Base-by-base conservation (phyloP, 2,888 invertebrate genomes). In the Eupeodes luniger region DNA sequence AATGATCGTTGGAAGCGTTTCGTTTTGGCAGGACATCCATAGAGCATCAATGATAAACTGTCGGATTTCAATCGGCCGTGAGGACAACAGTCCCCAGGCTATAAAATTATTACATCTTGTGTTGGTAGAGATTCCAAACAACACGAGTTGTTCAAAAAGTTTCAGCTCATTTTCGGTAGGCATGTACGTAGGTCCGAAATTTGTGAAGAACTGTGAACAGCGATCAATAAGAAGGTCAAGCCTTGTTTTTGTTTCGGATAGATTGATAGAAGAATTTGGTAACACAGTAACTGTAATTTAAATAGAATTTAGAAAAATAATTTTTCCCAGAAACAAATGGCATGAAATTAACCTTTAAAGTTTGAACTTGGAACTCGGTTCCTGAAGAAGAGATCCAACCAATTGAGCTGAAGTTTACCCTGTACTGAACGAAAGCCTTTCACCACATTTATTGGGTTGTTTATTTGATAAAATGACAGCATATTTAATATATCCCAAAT, bases 401-500 rank as follows among this genome's bases (percentile, higher is more conserved):
- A 92, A 49, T 92, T 91, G 1, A 92, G 78, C 77, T 93, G 92
- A 27, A 94, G 90, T 55, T 91, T 91, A 0, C 93, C 93, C 55
- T 93, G 93, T 5, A 91, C 91, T 0, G 92, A 90, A 6, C 93
- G 93, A 75, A 93, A 92, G 34, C 91, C 92, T 81, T 91, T 91
- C 34, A 92, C 90, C 11, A 93, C 91, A 62, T 88, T 89, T n/a
- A 90, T 81, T 3, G 91, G 90, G 81, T 93, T 92, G 36, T 91
- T 92, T 51, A 92, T 91, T 90, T 93, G 93, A 81, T 92, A 92
- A 81, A 92, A 93, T 11, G 92, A 90, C 49, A 93, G 67, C 89
- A 93, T 91, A 78, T 94, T 94, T 4, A 94, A 90, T 47, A 93
- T 91, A 55, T 94, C 94, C 94, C 94, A 94, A 16, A 94, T 90